phyloP scores from a whole-genome alignment of 1,140 invertebrate genomes.

The Calephelis virginiensis region DNA sequence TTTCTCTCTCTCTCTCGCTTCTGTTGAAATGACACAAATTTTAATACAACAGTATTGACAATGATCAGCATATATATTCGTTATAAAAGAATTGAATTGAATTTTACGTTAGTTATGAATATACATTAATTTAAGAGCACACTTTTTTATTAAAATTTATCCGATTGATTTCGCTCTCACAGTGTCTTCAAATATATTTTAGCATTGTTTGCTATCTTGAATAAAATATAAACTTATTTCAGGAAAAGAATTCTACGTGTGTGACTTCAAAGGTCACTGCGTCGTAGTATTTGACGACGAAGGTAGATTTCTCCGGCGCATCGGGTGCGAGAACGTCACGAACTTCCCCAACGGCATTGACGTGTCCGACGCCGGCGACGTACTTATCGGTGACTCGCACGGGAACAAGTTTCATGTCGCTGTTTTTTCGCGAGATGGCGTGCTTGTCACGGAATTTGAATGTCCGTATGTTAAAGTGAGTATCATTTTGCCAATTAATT shows the following conservation, averaged over 20 bases:
- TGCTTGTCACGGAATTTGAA: slow-evolving; percentile 94
- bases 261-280: slow-evolving; percentile 98
- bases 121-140: too few relatives aligned
- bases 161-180: too few relatives aligned
- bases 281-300: slow-evolving; percentile 97
- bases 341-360: slow-evolving; percentile 99
- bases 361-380: slow-evolving; percentile 96
- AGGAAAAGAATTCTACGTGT: slow-evolving; percentile 97
- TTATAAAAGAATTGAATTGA: too few relatives aligned
- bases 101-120: too few relatives aligned
- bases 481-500: not conserved
- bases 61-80: too few relatives aligned
- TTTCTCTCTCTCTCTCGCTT: too few relatives aligned
- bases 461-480: slow-evolving; percentile 96
- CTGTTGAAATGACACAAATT: too few relatives aligned
- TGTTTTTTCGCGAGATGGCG: slow-evolving; percentile 93
- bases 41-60: too few relatives aligned
- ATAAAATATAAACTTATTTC: slow-evolving; percentile 37
- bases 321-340: slow-evolving; percentile 96
- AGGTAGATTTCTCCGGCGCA: slow-evolving; percentile 93
- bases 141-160: too few relatives aligned
- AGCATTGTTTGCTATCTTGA: not conserved
- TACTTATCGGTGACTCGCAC: slow-evolving; percentile 97
- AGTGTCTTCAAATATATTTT: too few relatives aligned
- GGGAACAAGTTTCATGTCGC: slow-evolving; percentile 98